A percentile compares a stretch with the other conserved stretches of the same genome.
These are phyloP conservation scores for Dichetophora obliterata DNA, from an alignment of 2,888 invertebrate genomes.

Conservation along the genomic window DNA sequence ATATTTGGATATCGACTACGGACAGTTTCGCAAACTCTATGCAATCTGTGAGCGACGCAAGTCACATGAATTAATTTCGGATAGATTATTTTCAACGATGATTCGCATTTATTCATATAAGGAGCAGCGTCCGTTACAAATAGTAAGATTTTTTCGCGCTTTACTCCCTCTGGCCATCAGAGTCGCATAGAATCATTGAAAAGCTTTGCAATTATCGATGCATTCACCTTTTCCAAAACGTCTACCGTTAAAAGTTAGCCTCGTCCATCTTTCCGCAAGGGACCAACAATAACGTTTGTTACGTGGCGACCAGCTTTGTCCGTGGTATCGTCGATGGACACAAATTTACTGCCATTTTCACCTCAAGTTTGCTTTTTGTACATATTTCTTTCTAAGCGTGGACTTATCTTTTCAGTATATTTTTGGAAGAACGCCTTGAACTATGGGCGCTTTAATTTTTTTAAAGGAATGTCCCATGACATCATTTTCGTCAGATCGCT, in stretches of 20 bases:
- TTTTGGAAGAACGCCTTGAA: too few relatives aligned
- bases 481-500: too few relatives aligned
- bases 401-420: too few relatives aligned
- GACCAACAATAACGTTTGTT: too few relatives aligned
- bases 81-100: too few relatives aligned
- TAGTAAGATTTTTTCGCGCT: slow-evolving; percentile 35
- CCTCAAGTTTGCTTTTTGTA: too few relatives aligned
- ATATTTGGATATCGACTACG: background rate
- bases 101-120: too few relatives aligned
- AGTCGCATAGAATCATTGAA: slow-evolving; percentile 35
- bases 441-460: too few relatives aligned
- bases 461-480: too few relatives aligned
- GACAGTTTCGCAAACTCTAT: slow-evolving; percentile 34
- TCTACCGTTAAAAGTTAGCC: slow-evolving; percentile 37
- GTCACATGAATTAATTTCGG: slow-evolving; percentile 25
- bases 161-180: background rate
- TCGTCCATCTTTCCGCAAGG: background rate
- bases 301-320: background rate
- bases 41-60: slow-evolving; percentile 37
- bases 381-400: too few relatives aligned
- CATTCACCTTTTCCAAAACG: slow-evolving; percentile 34
- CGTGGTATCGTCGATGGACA: too few relatives aligned
- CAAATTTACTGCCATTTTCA: too few relatives aligned
- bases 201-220: slow-evolving; percentile 15
- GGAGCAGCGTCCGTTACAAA: slow-evolving; percentile 40